A percentile compares a stretch with the other conserved stretches of the same genome.
Conservation (phyloP, 2,797 vertebrate genomes). For the Labroides dimidiatus region DNA sequence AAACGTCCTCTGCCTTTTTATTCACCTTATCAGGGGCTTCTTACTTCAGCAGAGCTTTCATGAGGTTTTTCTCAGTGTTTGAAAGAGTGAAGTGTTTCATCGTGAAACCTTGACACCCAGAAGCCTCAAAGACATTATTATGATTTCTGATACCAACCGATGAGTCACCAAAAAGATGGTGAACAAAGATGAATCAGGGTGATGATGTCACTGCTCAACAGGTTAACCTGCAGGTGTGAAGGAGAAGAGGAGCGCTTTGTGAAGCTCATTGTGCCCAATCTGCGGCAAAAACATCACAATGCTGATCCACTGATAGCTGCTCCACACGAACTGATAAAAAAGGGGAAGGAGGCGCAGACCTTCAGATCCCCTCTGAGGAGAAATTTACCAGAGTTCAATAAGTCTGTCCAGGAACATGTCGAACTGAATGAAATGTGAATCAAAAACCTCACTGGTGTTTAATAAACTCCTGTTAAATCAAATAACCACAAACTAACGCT, state of each 20-base stretch:
- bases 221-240: background rate
- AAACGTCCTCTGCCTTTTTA: too few relatives aligned
- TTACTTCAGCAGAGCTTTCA: too few relatives aligned
- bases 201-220: background rate
- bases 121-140: too few relatives aligned
- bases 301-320: background rate
- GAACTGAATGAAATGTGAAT: background rate
- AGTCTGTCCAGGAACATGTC: background rate
- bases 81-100: too few relatives aligned
- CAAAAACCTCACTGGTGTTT: background rate
- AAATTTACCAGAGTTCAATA: too few relatives aligned
- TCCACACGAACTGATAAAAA: background rate
- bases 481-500: constrained; percentile 3
- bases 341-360: background rate
- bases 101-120: too few relatives aligned
- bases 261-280: background rate
- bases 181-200: too few relatives aligned
- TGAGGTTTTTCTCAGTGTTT: too few relatives aligned
- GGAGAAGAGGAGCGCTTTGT: background rate
- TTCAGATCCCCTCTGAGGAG: background rate
- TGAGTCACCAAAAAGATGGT: too few relatives aligned
- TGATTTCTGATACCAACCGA: too few relatives aligned
- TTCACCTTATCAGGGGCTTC: too few relatives aligned
- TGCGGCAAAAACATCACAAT: background rate
- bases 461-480: constrained; percentile 5